Evolutionary conservation across 2,888 invertebrate genomes (phyloP), one percentile per base, ranked within the genome.

Genomic region (Mythimna ferrago): DNA sequence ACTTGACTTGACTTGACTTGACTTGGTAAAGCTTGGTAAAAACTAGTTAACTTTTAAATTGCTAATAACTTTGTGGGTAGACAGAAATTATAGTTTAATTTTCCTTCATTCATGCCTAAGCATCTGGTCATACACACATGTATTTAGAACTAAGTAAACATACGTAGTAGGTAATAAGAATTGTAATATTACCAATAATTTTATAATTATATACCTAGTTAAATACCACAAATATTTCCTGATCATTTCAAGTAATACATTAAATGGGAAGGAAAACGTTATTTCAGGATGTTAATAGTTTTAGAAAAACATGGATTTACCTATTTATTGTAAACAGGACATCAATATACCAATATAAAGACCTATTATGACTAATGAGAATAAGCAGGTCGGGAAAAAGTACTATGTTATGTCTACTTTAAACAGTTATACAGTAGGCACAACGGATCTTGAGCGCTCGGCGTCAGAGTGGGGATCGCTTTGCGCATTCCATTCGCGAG

Each of bases 301-400:
- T 10, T 21, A 57, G 51, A 21, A 16, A 54, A 72, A 57, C 6
- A 16, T 16, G 6, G 9, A 53, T 54, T 56, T 0, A 65, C n/a
- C 2, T 16, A 35, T 26, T 26, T 61, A 56, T 54, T 53, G 53
- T 51, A 51, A 58, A 38, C n/a, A 66, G 21, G 35, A 65, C 60
- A 64, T 53, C 32, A 77, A 57, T 6, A 1, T 26, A 81, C 60
- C 21, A 44, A 60, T 68, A 5, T 1, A 16, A 58, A 44, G 54
- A 62, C 67, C 60, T 71, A 68, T 53, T 71, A 74, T 63, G 61
- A 66, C 14, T 62, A 73, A 73, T 71, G 66, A 19, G 10, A 61
- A 56, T 38, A 67, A 63, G 56, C 19, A 2, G 66, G 57, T 66
- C 65, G 71, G 73, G 70, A 67, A 73, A 78, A 82, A 61, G 67